Percentiles rank a stretch among this genome's conserved stretches.
Evolutionary conservation across 1,140 invertebrate genomes (phyloP).

Genomic region (Drosophila persimilis): DNA sequence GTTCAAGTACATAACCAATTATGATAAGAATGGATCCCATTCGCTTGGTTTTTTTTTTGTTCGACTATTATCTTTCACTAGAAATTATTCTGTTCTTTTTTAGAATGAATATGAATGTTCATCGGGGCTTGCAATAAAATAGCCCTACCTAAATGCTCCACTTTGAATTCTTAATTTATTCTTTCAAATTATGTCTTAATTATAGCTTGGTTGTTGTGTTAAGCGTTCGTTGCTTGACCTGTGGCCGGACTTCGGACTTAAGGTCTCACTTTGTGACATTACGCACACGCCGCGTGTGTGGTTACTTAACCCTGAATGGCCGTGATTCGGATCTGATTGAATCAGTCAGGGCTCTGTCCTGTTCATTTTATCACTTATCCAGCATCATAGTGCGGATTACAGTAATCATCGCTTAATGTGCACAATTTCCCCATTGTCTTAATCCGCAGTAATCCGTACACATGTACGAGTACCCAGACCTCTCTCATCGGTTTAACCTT

Average conservation of each 20-base stretch:
- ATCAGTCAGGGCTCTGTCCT: slow-evolving; percentile 16
- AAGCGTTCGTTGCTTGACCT: slow-evolving; percentile 19
- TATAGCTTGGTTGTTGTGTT: background rate
- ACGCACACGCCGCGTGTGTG: slow-evolving; percentile 38
- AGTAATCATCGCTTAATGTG: slow-evolving; percentile 46
- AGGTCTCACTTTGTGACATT: slow-evolving; percentile 13
- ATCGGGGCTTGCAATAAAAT: too few relatives aligned
- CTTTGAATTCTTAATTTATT: too few relatives aligned
- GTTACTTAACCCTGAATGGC: slow-evolving; percentile 30
- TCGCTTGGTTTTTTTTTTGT: too few relatives aligned
- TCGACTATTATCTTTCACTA: too few relatives aligned
- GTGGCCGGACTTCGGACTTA: slow-evolving; percentile 4
- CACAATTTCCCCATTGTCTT: slow-evolving; percentile 71
- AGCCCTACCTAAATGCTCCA: too few relatives aligned
- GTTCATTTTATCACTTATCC: slow-evolving; percentile 12
- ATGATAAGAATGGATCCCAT: too few relatives aligned
- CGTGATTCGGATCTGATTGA: slow-evolving; percentile 34
- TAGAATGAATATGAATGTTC: too few relatives aligned
- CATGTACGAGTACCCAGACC: slow-evolving; percentile 3
- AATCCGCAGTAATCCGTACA: slow-evolving; percentile 30
- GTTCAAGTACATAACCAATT: too few relatives aligned
- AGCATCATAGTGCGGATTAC: slow-evolving; percentile 8
- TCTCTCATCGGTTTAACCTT: slow-evolving; percentile 19
- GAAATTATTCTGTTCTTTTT: too few relatives aligned
- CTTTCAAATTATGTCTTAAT: slow-evolving; percentile 1